Percentiles rank a stretch among this genome's conserved stretches.
Conservation (phyloP, 1,140 invertebrate genomes). For the Acromyrmex echinatior region DNA sequence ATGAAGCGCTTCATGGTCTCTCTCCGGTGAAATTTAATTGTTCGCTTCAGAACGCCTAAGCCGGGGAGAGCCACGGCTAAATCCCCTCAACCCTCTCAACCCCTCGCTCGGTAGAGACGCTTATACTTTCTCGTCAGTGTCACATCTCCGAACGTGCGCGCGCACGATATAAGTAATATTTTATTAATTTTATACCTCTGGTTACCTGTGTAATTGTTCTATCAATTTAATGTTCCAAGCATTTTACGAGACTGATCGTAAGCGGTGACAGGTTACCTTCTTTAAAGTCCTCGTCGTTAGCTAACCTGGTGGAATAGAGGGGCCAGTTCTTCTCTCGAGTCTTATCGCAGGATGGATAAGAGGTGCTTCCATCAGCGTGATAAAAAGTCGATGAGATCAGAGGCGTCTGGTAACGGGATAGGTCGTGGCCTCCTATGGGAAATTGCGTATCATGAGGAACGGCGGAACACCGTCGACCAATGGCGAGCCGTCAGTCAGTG, state of each 20-base stretch:
- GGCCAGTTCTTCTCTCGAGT: slow-evolving; percentile 24
- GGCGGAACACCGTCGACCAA: slow-evolving; percentile 55
- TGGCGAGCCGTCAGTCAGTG: slow-evolving; percentile 67
- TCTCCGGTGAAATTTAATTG: slow-evolving; percentile 62
- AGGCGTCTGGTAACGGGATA: slow-evolving; percentile 60
- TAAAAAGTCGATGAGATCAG: slow-evolving; percentile 68
- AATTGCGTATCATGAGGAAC: slow-evolving; percentile 69
- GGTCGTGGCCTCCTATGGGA: slow-evolving; percentile 65
- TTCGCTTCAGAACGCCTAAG: slow-evolving; percentile 39
- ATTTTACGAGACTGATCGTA: slow-evolving; percentile 46
- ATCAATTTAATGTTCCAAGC: slow-evolving; percentile 38
- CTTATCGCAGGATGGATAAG: slow-evolving; percentile 55
- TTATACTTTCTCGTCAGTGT: slow-evolving; percentile 37
- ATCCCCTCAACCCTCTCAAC: too few relatives aligned
- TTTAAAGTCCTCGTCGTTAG: slow-evolving; percentile 40
- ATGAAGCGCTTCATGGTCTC: slow-evolving; percentile 61
- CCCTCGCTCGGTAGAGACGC: not conserved
- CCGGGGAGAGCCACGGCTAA: not conserved
- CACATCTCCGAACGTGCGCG: not conserved
- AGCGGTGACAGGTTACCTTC: not conserved
- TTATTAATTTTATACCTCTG: slow-evolving; percentile 55
- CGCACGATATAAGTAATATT: slow-evolving; percentile 37
- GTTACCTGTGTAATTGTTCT: slow-evolving; percentile 55
- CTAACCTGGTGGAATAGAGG: not conserved
- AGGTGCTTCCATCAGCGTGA: slow-evolving; percentile 56